A percentile compares a stretch with the other conserved stretches of the same genome.
phyloP scores from a whole-genome alignment of 2,113 vertebrate species.

The Paracanthobrama guichenoti region DNA sequence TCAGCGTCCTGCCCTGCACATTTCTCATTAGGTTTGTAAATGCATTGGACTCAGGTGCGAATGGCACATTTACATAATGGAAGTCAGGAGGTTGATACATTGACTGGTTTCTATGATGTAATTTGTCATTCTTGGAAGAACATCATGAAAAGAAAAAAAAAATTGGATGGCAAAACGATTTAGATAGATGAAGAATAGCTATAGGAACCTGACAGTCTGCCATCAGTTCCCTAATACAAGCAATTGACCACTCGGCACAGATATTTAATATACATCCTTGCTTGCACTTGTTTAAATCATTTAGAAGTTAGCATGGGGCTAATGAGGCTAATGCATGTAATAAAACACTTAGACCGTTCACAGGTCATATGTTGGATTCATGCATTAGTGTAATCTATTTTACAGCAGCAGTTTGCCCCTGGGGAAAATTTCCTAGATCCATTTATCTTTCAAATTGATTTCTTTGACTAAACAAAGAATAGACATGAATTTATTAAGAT shows the following conservation, averaged over 20 bases:
- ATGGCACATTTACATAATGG: constrained; percentile 58
- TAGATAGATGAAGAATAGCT: constrained; percentile 9
- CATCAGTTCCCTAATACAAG: constrained; percentile 6
- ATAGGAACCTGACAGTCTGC: constrained; percentile 3
- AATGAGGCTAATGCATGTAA: constrained; percentile 13
- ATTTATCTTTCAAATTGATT: constrained; percentile 34
- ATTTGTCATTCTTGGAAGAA: constrained; percentile 39
- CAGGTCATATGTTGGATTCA: constrained; percentile 7
- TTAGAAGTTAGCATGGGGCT: background rate
- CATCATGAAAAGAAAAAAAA: constrained; percentile 5
- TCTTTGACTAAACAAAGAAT: constrained; percentile 21
- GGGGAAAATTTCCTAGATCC: background rate
- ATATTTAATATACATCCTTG: background rate
- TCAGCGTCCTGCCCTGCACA: background rate
- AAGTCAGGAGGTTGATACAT: constrained; percentile 47
- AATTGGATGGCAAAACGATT: background rate
- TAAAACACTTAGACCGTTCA: constrained; percentile 8
- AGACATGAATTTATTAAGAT: constrained; percentile 7
- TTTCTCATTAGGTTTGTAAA: constrained; percentile 32
- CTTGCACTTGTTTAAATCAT: constrained; percentile 6
- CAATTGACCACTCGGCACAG: background rate
- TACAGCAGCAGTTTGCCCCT: constrained; percentile 12
- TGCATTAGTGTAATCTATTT: constrained; percentile 39
- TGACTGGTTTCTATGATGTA: constrained; percentile 49
- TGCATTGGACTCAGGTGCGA: constrained; percentile 55